phyloP scores from a whole-genome alignment of 2,888 invertebrate species.

The Trissonchulus sp. region DNA sequence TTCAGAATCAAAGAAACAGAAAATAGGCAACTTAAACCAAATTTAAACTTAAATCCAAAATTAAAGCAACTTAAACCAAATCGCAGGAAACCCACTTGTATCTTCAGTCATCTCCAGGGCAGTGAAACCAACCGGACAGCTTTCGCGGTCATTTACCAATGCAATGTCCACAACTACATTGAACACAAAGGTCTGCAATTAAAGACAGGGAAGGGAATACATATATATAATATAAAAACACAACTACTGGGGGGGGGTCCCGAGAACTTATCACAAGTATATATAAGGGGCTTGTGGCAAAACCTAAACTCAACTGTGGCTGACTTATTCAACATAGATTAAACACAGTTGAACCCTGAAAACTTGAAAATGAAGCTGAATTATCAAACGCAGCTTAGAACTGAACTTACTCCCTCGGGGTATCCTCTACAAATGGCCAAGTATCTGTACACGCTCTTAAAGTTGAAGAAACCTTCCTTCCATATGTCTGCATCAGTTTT shows the following conservation, averaged over 20 bases:
- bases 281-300: too few relatives aligned
- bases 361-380: too few relatives aligned
- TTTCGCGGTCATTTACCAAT: slow-evolving; percentile 76
- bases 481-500: slow-evolving; percentile 88
- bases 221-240: background rate
- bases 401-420: slow-evolving; percentile 36
- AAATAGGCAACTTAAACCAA: too few relatives aligned
- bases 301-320: too few relatives aligned
- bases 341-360: too few relatives aligned
- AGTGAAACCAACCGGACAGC: slow-evolving; percentile 78
- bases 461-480: slow-evolving; percentile 66
- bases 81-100: slow-evolving; percentile 57
- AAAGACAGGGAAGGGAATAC: background rate
- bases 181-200: slow-evolving; percentile 61
- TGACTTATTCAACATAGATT: too few relatives aligned
- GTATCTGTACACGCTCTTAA: slow-evolving; percentile 38
- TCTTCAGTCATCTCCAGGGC: slow-evolving; percentile 78
- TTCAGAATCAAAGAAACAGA: too few relatives aligned
- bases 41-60: too few relatives aligned
- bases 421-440: slow-evolving; percentile 33
- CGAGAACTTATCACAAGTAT: too few relatives aligned
- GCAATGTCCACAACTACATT: slow-evolving; percentile 67
- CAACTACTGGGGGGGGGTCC: slow-evolving; percentile 26
- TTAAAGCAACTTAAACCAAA: too few relatives aligned
- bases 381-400: too few relatives aligned